A percentile compares a stretch with the other conserved stretches of the same genome.
Evolutionary conservation across 2,888 invertebrate genomes (phyloP).

Genomic region (Alloplasta piceator): DNA sequence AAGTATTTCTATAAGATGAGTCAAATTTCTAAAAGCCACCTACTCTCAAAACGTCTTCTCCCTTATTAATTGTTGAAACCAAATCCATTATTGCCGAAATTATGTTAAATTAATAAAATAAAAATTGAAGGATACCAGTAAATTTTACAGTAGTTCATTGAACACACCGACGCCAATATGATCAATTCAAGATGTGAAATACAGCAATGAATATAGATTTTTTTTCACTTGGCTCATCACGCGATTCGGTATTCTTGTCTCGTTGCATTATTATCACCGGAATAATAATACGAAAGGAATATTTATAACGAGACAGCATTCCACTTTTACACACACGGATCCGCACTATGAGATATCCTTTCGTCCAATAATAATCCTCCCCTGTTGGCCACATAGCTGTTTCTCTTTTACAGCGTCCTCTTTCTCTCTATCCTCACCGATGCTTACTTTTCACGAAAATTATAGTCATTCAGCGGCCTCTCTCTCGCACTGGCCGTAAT

Average conservation of each 20-base stretch:
- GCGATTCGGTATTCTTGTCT: not conserved
- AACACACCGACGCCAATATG: not conserved
- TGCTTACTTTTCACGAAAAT: slow-evolving; percentile 73
- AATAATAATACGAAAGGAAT: slow-evolving; percentile 5
- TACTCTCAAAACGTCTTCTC: too few relatives aligned
- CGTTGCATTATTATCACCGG: slow-evolving; percentile 1
- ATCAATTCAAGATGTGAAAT: not conserved
- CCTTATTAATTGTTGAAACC: too few relatives aligned
- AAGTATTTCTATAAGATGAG: too few relatives aligned
- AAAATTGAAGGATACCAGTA: too few relatives aligned
- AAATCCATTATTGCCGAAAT: too few relatives aligned
- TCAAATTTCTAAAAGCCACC: too few relatives aligned
- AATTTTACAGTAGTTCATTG: too few relatives aligned
- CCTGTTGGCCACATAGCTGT: slow-evolving; percentile 28
- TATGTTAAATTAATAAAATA: too few relatives aligned
- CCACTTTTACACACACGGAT: not conserved
- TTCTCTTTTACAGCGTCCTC: slow-evolving; percentile 48
- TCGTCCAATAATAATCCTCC: not conserved
- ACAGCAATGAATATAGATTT: not conserved
- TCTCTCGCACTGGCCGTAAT: slow-evolving; percentile 67
- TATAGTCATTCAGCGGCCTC: slow-evolving; percentile 68
- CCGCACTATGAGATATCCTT: not conserved
- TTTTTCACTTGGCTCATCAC: not conserved
- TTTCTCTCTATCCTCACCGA: slow-evolving; percentile 22
- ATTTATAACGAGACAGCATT: slow-evolving; percentile 17